Evolutionary conservation across 2,888 invertebrate species (phyloP).

Genomic region (Reticulitermes lucifugus): DNA sequence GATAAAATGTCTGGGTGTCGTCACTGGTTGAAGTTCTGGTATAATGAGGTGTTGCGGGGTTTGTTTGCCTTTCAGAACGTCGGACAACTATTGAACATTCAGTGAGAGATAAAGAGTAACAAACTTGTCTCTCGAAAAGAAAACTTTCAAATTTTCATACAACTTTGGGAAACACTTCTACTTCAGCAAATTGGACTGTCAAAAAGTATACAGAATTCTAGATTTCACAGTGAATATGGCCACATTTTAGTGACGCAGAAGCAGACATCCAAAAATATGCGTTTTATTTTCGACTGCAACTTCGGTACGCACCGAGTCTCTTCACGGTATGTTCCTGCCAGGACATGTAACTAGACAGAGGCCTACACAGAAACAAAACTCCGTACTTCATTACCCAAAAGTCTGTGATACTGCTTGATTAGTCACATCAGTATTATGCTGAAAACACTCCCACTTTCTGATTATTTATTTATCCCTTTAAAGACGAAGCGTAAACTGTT

Average conservation of each 20-base stretch:
- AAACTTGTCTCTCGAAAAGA: background rate
- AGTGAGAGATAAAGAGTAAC: background rate
- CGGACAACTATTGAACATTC: too few relatives aligned
- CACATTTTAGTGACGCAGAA: background rate
- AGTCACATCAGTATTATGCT: too few relatives aligned
- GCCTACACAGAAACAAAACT: too few relatives aligned
- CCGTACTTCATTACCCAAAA: too few relatives aligned
- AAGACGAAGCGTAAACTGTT: too few relatives aligned
- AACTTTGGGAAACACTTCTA: slow-evolving; percentile 11
- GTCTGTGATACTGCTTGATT: too few relatives aligned
- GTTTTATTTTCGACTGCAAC: too few relatives aligned
- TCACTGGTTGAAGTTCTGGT: background rate
- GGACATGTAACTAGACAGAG: too few relatives aligned
- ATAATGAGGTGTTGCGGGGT: background rate
- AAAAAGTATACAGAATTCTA: background rate
- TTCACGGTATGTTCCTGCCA: too few relatives aligned
- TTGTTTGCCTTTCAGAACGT: background rate
- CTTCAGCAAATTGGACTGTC: background rate
- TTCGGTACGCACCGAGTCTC: too few relatives aligned
- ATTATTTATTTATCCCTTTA: too few relatives aligned
- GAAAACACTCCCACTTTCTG: too few relatives aligned
- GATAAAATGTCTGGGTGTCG: background rate
- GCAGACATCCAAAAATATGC: background rate
- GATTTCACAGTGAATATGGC: background rate
- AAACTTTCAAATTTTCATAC: slow-evolving; percentile 11